Conservation (phyloP, 2,113 vertebrate species). For the Meriones unguiculatus region DNA sequence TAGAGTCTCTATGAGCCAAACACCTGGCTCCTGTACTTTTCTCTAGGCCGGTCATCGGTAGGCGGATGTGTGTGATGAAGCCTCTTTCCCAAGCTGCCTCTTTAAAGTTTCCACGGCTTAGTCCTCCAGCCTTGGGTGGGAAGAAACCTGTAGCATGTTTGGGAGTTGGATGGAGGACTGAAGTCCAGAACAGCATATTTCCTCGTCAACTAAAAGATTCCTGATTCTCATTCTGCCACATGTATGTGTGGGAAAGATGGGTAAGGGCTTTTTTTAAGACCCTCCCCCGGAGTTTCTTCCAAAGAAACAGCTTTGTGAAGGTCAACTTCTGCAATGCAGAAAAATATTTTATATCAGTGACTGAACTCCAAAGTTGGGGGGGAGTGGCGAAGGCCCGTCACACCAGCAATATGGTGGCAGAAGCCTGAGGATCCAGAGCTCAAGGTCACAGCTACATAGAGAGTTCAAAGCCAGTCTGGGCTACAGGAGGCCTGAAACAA, state of each 20-base stretch:
- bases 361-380: neutral
- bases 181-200: neutral
- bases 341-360: neutral
- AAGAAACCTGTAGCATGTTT: neutral
- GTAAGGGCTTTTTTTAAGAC: neutral
- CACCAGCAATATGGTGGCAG: neutral
- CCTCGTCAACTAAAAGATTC: conserved; percentile 4
- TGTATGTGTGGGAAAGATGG: neutral
- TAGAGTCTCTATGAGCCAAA: neutral
- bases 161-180: neutral
- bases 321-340: neutral
- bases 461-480: neutral
- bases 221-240: neutral
- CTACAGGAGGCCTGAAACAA: neutral
- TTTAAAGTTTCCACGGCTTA: neutral
- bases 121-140: neutral
- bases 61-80: neutral
- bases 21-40: neutral
- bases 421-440: neutral
- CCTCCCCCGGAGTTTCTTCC: neutral
- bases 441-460: neutral
- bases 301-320: neutral
- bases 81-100: neutral
- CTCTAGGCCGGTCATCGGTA: neutral
- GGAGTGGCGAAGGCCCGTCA: neutral